Percentiles rank a stretch among this genome's conserved stretches.
phyloP scores from a whole-genome alignment of 2,888 invertebrate genomes.

The Lasioglossum vierecki region DNA sequence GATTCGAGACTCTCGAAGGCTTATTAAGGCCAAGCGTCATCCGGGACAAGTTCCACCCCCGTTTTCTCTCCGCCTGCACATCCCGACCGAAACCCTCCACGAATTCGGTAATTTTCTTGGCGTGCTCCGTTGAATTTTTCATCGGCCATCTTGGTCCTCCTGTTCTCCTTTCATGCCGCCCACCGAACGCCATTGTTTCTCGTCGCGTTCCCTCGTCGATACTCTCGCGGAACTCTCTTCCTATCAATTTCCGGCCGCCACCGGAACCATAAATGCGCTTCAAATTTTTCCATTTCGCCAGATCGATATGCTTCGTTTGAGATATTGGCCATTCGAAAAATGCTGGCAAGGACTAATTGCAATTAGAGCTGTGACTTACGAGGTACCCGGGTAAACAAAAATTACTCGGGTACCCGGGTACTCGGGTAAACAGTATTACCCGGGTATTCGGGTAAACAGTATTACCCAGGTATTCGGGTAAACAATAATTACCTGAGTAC shows the following conservation, averaged over 20 bases:
- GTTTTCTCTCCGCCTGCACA: background rate
- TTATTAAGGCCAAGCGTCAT: conserved; percentile 82
- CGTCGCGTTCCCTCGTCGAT: background rate
- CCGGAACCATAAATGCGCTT: background rate
- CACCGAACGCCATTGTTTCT: background rate
- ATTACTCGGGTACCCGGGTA: too few species aligned
- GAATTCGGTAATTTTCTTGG: conserved; percentile 52
- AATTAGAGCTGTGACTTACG: background rate
- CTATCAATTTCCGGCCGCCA: background rate
- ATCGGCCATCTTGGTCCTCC: background rate
- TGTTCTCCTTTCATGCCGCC: background rate
- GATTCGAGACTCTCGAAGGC: conserved; percentile 75
- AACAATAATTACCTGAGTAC: too few species aligned
- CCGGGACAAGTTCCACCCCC: conserved; percentile 61
- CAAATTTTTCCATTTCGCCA: background rate
- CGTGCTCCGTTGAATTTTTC: conserved; percentile 31
- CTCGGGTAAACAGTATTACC: too few species aligned
- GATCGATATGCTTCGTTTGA: too few species aligned
- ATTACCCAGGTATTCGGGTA: too few species aligned
- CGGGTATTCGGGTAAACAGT: too few species aligned
- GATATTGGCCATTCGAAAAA: background rate
- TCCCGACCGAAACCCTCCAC: conserved; percentile 4
- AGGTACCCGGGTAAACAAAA: too few species aligned
- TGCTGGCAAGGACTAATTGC: background rate
- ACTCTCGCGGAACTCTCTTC: background rate